Percentiles rank a stretch among this genome's conserved stretches.
Conservation (phyloP, 1,140 invertebrate species). For the Eumaeus atala region DNA sequence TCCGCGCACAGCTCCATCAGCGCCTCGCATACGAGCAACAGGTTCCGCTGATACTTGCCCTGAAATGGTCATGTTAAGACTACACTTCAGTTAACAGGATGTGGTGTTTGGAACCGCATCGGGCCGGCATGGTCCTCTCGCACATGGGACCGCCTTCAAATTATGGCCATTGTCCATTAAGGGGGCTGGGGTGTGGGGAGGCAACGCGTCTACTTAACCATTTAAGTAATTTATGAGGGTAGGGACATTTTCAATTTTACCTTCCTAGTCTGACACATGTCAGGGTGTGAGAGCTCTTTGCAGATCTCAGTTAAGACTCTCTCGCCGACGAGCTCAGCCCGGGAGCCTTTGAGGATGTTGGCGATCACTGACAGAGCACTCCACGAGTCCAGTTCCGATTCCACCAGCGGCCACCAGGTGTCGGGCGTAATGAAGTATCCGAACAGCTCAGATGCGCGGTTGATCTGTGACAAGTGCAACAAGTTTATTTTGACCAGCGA, state of each 20-base stretch:
- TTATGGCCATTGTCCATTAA: no score
- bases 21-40: slow-evolving; percentile 70
- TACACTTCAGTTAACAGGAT: no score
- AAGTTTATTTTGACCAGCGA: no score
- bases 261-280: slow-evolving; percentile 54
- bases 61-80: no score
- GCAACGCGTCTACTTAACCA: no score
- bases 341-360: slow-evolving; percentile 61
- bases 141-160: no score
- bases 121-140: no score
- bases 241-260: no score
- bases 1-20: slow-evolving; percentile 71
- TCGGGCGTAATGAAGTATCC: slow-evolving; percentile 82
- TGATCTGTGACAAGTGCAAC: slow-evolving; percentile 39
- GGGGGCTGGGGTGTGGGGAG: no score
- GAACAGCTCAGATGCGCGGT: slow-evolving; percentile 78
- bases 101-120: no score
- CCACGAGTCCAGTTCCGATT: slow-evolving; percentile 74
- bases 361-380: slow-evolving; percentile 57
- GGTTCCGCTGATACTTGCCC: slow-evolving; percentile 62
- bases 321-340: slow-evolving; percentile 66
- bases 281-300: slow-evolving; percentile 56
- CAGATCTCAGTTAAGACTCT: slow-evolving; percentile 66
- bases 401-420: slow-evolving; percentile 75
- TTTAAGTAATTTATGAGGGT: no score